Evolutionary conservation across 2,888 invertebrate genomes (phyloP).

Genomic region (Acleris emargana): DNA sequence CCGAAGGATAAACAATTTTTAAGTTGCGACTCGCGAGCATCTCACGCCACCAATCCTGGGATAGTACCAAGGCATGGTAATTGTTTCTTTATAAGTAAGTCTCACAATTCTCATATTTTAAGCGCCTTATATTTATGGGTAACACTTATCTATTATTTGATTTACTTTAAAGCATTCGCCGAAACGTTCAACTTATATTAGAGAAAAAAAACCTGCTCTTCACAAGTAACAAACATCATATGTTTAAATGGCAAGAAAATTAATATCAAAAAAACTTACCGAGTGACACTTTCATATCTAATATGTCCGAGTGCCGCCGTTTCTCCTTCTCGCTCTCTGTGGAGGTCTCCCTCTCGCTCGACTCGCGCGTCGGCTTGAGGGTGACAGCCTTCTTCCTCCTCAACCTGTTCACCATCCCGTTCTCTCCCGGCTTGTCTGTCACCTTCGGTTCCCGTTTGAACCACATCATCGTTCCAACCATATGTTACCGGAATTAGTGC

Average conservation of each 20-base stretch:
- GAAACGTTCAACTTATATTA: background rate
- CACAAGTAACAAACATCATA: constrained; percentile 3
- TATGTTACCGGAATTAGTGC: constrained; percentile 12
- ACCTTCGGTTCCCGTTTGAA: constrained; percentile 75
- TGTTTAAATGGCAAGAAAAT: constrained; percentile 50
- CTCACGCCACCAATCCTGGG: no score
- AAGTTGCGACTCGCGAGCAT: no score
- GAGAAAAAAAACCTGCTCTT: background rate
- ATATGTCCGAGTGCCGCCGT: constrained; percentile 74
- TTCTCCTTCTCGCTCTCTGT: constrained; percentile 77
- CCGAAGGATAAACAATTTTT: no score
- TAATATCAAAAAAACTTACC: constrained; percentile 57
- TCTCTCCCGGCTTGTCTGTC: constrained; percentile 65
- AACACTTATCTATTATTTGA: no score
- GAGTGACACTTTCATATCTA: constrained; percentile 73
- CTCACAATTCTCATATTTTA: no score
- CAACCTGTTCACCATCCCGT: constrained; percentile 67
- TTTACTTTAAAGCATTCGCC: constrained; percentile 25
- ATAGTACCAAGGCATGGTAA: no score
- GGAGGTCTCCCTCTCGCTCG: constrained; percentile 76
- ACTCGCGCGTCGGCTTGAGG: constrained; percentile 72
- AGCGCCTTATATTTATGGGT: no score
- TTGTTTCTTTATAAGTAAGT: no score
- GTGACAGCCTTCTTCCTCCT: constrained; percentile 71
- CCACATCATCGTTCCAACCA: constrained; percentile 75